Percentiles rank a stretch among this genome's conserved stretches.
These are phyloP conservation scores for Rhinichthys klamathensis DNA, from an alignment of 2,113 vertebrate species.

Conservation along the genomic window DNA sequence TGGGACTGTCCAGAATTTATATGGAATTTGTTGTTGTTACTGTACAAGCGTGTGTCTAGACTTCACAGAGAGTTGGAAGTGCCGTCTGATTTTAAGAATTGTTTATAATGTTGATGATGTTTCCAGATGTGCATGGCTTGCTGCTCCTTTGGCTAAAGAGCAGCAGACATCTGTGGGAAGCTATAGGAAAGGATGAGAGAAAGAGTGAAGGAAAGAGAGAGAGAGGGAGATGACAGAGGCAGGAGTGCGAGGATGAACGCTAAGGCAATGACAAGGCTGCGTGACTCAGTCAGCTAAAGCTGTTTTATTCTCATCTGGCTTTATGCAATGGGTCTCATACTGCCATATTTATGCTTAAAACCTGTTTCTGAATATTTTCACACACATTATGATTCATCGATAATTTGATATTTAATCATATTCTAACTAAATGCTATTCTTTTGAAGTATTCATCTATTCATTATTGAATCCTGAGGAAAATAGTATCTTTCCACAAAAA, in stretches of 20 bases:
- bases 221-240: slow-evolving; percentile 28
- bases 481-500: neutral
- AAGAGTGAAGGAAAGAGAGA: slow-evolving; percentile 30
- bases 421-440: neutral
- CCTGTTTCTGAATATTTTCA: neutral
- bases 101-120: slow-evolving; percentile 44
- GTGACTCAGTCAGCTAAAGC: slow-evolving; percentile 45
- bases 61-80: neutral
- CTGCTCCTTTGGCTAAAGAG: slow-evolving; percentile 18
- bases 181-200: slow-evolving; percentile 39
- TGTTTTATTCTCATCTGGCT: slow-evolving; percentile 26
- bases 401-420: neutral
- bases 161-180: slow-evolving; percentile 29
- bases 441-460: neutral
- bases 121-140: slow-evolving; percentile 46
- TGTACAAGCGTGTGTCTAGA: neutral
- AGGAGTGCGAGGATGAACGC: slow-evolving; percentile 34
- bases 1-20: neutral
- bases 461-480: neutral
- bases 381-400: neutral
- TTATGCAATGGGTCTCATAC: slow-evolving; percentile 37
- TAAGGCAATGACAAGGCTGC: slow-evolving; percentile 25
- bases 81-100: slow-evolving; percentile 12
- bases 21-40: neutral
- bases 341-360: neutral